These are phyloP conservation scores for Aporrectodea caliginosa DNA, from an alignment of 1,140 invertebrate species.

Conservation along the genomic window DNA sequence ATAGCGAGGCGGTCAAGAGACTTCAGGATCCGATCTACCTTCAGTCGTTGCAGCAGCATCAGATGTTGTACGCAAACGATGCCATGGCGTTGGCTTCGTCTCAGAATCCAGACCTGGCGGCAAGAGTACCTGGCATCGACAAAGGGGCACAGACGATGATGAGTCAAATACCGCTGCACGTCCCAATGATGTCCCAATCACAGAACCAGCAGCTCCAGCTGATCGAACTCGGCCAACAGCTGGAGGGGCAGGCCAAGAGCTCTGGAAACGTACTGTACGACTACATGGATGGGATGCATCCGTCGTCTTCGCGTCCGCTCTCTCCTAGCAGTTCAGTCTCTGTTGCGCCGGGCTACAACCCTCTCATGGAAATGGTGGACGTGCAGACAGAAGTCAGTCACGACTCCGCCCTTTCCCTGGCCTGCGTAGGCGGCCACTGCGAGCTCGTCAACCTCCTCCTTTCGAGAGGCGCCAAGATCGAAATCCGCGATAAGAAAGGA, in stretches of 20 bases:
- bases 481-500: constrained; percentile 95
- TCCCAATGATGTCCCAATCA: no score
- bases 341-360: constrained; percentile 41
- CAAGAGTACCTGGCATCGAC: constrained; percentile 39
- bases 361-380: constrained; percentile 59
- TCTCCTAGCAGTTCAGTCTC: constrained; percentile 45
- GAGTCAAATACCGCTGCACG: constrained; percentile 47
- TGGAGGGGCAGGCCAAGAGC: constrained; percentile 17
- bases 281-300: constrained; percentile 30
- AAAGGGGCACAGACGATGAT: constrained; percentile 38
- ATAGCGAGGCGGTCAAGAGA: neutral
- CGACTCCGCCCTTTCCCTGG: constrained; percentile 94
- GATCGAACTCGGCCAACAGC: constrained; percentile 16
- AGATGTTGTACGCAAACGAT: neutral
- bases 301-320: constrained; percentile 39
- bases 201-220: constrained; percentile 35
- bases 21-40: neutral
- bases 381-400: constrained; percentile 96
- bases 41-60: no score
- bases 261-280: constrained; percentile 25
- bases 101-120: constrained; percentile 41
- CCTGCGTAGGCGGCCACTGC: constrained; percentile 93
- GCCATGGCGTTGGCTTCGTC: constrained; percentile 8
- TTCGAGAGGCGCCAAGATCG: constrained; percentile 83
- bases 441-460: constrained; percentile 89